These are phyloP conservation scores for Oxystoma pomonae DNA, from an alignment of 2,888 invertebrate genomes.

Conservation along the genomic window DNA sequence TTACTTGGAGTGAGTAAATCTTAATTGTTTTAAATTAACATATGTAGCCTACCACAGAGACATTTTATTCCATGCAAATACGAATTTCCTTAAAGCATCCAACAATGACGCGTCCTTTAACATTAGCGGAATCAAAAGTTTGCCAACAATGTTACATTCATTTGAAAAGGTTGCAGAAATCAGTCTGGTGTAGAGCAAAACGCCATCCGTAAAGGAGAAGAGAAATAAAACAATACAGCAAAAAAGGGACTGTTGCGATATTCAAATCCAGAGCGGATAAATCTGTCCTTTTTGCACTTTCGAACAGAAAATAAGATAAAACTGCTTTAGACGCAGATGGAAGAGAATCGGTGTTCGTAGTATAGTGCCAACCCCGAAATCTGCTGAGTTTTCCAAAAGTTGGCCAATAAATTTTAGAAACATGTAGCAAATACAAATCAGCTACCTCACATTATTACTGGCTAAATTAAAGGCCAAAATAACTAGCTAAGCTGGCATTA, in stretches of 20 bases:
- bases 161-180: not conserved
- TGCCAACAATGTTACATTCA: not conserved
- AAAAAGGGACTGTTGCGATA: not conserved
- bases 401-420: constrained; percentile 42
- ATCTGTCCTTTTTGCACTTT: no score
- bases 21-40: no score
- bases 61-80: no score
- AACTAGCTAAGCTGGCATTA: no score
- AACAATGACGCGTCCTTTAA: no score
- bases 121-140: not conserved
- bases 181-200: not conserved
- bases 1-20: no score
- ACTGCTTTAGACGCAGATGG: no score
- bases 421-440: constrained; percentile 48
- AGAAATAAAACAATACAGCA: not conserved
- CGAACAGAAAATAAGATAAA: no score
- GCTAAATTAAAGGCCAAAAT: no score
- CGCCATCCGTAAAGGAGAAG: not conserved
- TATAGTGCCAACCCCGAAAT: constrained; percentile 17
- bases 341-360: not conserved
- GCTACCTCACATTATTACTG: constrained; percentile 19
- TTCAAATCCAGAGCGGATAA: no score
- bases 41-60: no score
- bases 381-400: constrained; percentile 30
- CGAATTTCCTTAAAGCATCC: no score